phyloP scores from a whole-genome alignment of 2,797 vertebrate genomes.

The Acrocephalus scirpaceus region DNA sequence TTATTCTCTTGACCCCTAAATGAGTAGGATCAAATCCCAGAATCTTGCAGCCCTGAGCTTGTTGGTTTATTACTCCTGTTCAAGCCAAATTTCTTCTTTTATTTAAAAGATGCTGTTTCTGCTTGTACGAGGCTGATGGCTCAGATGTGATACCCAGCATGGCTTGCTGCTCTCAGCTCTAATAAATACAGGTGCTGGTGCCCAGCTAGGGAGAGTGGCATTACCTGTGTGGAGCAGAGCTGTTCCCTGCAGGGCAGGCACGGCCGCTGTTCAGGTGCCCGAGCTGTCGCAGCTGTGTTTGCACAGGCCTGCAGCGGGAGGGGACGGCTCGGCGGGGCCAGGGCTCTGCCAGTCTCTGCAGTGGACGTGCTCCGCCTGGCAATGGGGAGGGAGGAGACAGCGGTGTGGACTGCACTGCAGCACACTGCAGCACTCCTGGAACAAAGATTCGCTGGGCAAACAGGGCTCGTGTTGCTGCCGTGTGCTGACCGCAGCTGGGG shows the following conservation, averaged over 20 bases:
- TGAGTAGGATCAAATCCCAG: not conserved
- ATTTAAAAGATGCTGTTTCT: not conserved
- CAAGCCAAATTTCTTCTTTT: not conserved
- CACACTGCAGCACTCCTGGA: slow-evolving; percentile 84
- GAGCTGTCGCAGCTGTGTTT: not conserved
- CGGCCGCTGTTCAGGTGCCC: not conserved
- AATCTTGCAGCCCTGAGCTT: not conserved
- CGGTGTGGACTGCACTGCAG: slow-evolving; percentile 88
- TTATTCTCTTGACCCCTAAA: not conserved
- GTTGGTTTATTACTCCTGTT: fast-evolving
- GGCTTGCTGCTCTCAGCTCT: not conserved
- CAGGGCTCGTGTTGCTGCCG: not conserved
- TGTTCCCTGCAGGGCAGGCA: fast-evolving
- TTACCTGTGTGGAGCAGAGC: not conserved
- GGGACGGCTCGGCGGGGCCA: not conserved
- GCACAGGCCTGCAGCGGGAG: not conserved
- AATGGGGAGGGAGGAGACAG: slow-evolving; percentile 78
- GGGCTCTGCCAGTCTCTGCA: slow-evolving; percentile 76
- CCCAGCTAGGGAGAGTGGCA: not conserved
- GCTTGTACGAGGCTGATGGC: not conserved
- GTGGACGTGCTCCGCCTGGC: slow-evolving; percentile 83
- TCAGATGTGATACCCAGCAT: fast-evolving
- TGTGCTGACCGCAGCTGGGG: not conserved
- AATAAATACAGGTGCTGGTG: not conserved
- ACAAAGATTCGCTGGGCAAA: slow-evolving; percentile 31